These are phyloP conservation scores for Microdon myrmicae DNA, from an alignment of 2,888 invertebrate species.

Conservation along the genomic window DNA sequence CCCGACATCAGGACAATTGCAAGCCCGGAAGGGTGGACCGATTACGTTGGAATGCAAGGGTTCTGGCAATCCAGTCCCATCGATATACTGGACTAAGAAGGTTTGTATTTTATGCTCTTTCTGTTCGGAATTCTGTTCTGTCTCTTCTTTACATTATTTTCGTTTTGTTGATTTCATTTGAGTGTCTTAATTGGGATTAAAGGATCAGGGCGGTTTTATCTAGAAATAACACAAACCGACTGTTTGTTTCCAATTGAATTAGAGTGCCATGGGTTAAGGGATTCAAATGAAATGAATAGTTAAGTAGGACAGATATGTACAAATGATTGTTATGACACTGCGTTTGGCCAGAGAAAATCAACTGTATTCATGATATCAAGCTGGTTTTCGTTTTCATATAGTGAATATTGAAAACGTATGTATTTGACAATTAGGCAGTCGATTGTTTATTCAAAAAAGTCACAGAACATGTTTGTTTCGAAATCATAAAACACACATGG, in stretches of 20 bases:
- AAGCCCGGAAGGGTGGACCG: constrained; percentile 75
- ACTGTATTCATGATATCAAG: constrained; percentile 13
- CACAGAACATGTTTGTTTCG: too few species aligned
- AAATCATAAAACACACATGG: too few species aligned
- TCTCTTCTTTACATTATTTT: constrained; percentile 2
- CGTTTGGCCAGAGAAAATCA: too few species aligned
- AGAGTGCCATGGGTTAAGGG: constrained; percentile 39
- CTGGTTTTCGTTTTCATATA: too few species aligned
- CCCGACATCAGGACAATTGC: constrained; percentile 74
- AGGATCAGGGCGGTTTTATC: constrained; percentile 19
- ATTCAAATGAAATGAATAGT: constrained; percentile 36
- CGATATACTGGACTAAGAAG: constrained; percentile 73
- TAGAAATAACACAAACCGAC: background rate
- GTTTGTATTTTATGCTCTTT: constrained; percentile 54
- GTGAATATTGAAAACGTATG: too few species aligned
- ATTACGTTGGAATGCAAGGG: constrained; percentile 77
- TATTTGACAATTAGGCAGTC: too few species aligned
- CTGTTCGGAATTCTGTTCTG: constrained; percentile 11
- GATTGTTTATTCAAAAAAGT: too few species aligned
- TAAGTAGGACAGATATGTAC: too few species aligned
- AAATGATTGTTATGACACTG: too few species aligned
- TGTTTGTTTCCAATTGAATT: constrained; percentile 35
- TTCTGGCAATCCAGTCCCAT: constrained; percentile 78
- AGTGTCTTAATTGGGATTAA: constrained; percentile 44
- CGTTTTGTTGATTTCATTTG: constrained; percentile 11